Conservation (phyloP, 2,888 invertebrate genomes). For the Xestia ashworthii region DNA sequence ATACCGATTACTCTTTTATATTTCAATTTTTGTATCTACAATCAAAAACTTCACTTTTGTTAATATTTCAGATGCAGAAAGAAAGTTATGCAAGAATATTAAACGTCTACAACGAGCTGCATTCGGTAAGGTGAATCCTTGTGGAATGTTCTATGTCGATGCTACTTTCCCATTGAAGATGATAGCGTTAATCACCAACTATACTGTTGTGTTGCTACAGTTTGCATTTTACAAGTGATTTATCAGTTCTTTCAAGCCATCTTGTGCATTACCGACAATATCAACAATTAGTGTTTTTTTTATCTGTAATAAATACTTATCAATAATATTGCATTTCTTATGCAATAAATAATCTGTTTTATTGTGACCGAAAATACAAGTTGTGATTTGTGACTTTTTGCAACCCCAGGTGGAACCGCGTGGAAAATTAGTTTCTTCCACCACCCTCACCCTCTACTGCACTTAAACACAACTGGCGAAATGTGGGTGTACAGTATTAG, state of each 20-base stretch:
- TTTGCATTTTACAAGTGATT: conserved; percentile 26
- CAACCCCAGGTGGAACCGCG: neutral
- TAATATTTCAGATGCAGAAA: conserved; percentile 36
- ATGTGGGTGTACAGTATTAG: too few relatives aligned
- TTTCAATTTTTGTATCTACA: neutral
- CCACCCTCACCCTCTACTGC: too few relatives aligned
- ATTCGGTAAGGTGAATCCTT: conserved; percentile 32
- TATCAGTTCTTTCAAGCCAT: neutral
- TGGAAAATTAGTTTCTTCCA: too few relatives aligned
- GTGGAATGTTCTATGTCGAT: conserved; percentile 32
- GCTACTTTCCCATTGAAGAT: conserved; percentile 22
- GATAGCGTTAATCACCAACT: conserved; percentile 16
- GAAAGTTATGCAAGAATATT: conserved; percentile 30
- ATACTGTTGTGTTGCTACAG: conserved; percentile 28
- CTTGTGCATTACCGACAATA: too few relatives aligned
- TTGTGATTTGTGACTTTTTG: neutral
- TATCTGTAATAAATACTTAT: neutral
- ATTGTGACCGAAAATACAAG: neutral
- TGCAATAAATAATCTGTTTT: neutral
- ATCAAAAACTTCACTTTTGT: neutral
- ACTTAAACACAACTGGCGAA: too few relatives aligned
- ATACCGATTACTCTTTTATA: neutral
- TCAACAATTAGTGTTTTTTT: too few relatives aligned
- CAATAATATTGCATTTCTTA: neutral
- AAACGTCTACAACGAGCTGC: conserved; percentile 27